Evolutionary conservation across 2,888 invertebrate genomes (phyloP), one percentile per base, ranked within the genome.

Genomic region (Drosophila setosimentum): DNA sequence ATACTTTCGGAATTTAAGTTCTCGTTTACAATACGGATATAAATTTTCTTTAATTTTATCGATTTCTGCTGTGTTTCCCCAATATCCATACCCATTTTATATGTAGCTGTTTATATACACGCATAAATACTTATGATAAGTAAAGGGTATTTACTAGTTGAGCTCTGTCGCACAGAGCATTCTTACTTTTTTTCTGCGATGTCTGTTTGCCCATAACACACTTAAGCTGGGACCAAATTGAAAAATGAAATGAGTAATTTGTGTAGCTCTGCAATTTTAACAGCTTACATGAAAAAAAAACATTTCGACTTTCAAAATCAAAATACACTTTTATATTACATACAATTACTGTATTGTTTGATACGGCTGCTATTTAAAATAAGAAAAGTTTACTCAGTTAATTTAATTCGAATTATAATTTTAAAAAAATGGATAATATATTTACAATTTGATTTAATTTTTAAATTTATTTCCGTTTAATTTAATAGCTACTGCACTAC

Each of bases 251-350:
- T 49, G 51, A 59, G 24, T 40, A 10, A 27, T 21, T 35, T 40
- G 50, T 51, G 70, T 18, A 21, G 51, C 62, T 29, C 66, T 45
- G 42, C 70, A 59, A 54, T 69, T 63, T 57, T 55, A 48, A 24
- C 68, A 57, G 57, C 32, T 57, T 61, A 76, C 82, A 78, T 67
- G 72, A 67, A 73, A 67, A 67, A 73, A 67, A 73, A 78, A 69
- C 67, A 81, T 59, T 33, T 21, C 5, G 80, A 32, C 24, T 55
- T 40, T 49, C 30, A 57, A 29, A 37, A 40, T 24, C 48, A 30
- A 33, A 45, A 53, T 33, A 62, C 54, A 48, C 58, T 68, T n/a
- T 2, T 35, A 8, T 10, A 27, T 0, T 0, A 33, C 2, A 37
- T 48, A 13, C 2, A 11, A n/a, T 18, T 11, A n/a, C n/a, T 37